These are phyloP conservation scores for Epinephelus coioides DNA, from an alignment of 2,797 vertebrate species.

Conservation along the genomic window DNA sequence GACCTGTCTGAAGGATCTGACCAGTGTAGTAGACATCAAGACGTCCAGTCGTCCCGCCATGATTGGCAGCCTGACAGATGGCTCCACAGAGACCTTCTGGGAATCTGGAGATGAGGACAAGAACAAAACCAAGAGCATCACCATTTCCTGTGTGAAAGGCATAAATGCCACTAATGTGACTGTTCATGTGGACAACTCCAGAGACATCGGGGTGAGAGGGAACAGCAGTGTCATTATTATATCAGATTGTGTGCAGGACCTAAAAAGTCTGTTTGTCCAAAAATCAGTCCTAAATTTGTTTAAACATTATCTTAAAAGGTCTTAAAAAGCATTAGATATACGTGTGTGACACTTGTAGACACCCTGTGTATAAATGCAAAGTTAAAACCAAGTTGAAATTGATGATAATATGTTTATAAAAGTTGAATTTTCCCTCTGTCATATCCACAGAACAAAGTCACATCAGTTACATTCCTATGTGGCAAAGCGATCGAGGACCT, in stretches of 20 bases:
- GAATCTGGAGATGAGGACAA: constrained; percentile 99
- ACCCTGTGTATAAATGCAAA: not conserved
- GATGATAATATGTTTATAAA: not conserved
- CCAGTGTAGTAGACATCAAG: constrained; percentile 97
- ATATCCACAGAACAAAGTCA: constrained; percentile 95
- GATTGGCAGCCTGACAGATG: constrained; percentile 99
- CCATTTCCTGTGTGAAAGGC: constrained; percentile 98
- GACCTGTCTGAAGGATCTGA: constrained; percentile 96
- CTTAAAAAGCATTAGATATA: no score
- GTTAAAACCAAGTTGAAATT: not conserved
- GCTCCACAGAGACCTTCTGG: constrained; percentile 99
- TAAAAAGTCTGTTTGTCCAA: no score
- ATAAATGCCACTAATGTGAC: constrained; percentile 94
- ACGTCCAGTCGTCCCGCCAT: constrained; percentile 98
- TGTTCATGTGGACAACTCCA: constrained; percentile 98
- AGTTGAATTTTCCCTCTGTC: not conserved
- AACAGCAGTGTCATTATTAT: not conserved
- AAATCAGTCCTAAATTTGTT: no score
- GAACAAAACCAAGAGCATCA: constrained; percentile 99
- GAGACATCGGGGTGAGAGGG: constrained; percentile 96
- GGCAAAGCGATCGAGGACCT: constrained; percentile 98
- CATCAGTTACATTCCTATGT: constrained; percentile 97
- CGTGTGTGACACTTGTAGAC: no score
- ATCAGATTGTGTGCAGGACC: no score
- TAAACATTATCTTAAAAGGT: no score